Percentiles rank a stretch among this genome's conserved stretches.
These are phyloP conservation scores for Colistium nudipinnis DNA, from an alignment of 2,113 vertebrate genomes.

Conservation along the genomic window DNA sequence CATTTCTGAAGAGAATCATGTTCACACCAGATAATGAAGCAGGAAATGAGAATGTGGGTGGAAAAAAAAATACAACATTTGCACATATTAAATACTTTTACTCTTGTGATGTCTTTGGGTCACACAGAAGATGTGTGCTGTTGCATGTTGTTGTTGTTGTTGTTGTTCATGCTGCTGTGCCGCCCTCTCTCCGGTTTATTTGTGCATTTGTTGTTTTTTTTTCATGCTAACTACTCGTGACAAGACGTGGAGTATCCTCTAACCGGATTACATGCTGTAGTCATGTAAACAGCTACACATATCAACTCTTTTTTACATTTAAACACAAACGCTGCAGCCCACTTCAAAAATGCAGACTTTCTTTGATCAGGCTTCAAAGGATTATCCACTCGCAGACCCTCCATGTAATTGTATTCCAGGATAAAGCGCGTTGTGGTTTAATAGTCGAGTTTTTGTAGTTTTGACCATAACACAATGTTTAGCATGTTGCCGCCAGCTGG, in stretches of 20 bases:
- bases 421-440: slow-evolving; percentile 40
- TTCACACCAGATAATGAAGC: not conserved
- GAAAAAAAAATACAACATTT: not conserved
- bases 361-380: slow-evolving; percentile 73
- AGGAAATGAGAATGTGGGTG: not conserved
- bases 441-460: slow-evolving; percentile 40
- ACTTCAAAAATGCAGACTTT: slow-evolving; percentile 52
- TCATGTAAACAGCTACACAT: slow-evolving; percentile 61
- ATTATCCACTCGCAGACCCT: slow-evolving; percentile 49
- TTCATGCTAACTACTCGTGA: slow-evolving; percentile 5
- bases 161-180: not conserved
- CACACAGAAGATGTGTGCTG: not conserved
- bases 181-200: not conserved
- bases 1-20: not conserved
- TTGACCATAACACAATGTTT: slow-evolving; percentile 24
- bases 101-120: not conserved
- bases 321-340: slow-evolving; percentile 47
- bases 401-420: slow-evolving; percentile 60
- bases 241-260: slow-evolving; percentile 10
- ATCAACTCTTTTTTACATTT: slow-evolving; percentile 45
- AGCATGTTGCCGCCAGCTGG: slow-evolving; percentile 25
- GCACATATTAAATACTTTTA: not conserved
- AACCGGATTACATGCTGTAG: slow-evolving; percentile 60
- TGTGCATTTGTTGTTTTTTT: slow-evolving; percentile 6
- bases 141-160: too few relatives aligned